These are phyloP conservation scores for Polyommatus iphigenia DNA, from an alignment of 2,888 invertebrate genomes.

Conservation along the genomic window DNA sequence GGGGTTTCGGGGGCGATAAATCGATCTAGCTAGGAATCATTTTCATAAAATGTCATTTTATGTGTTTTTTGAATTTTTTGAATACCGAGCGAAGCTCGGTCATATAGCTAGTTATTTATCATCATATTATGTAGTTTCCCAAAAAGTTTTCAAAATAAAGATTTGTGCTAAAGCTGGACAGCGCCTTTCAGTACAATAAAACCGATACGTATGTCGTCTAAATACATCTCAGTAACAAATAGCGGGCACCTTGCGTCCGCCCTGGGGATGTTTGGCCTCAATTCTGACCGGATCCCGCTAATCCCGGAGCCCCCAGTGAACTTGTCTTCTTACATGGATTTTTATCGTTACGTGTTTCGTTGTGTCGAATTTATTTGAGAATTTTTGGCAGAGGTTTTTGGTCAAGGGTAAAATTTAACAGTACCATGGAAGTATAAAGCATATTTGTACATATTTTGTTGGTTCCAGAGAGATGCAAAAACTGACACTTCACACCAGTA, in stretches of 20 bases:
- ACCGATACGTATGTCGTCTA: conserved; percentile 16
- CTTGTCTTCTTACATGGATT: conserved; percentile 49
- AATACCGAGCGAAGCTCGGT: too few relatives aligned
- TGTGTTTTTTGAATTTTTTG: too few relatives aligned
- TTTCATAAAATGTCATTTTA: too few relatives aligned
- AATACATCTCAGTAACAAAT: conserved; percentile 53
- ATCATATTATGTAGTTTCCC: too few relatives aligned
- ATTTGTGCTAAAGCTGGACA: not conserved
- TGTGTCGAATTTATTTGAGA: not conserved
- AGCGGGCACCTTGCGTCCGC: conserved; percentile 54
- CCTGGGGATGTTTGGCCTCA: conserved; percentile 69
- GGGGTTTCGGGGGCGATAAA: too few relatives aligned
- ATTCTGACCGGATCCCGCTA: conserved; percentile 70
- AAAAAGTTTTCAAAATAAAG: too few relatives aligned
- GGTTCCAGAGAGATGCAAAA: too few relatives aligned
- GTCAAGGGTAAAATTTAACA: not conserved
- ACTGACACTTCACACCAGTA: too few relatives aligned
- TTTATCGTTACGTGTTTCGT: conserved; percentile 33
- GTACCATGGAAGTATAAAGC: too few relatives aligned
- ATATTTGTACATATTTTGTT: too few relatives aligned
- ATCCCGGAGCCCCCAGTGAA: conserved; percentile 59
- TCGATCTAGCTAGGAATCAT: too few relatives aligned
- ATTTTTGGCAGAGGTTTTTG: not conserved
- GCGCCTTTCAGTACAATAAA: not conserved
- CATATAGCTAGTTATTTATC: too few relatives aligned